These are phyloP conservation scores for Aphyosemion australe DNA, from an alignment of 2,113 vertebrate genomes.

Conservation along the genomic window DNA sequence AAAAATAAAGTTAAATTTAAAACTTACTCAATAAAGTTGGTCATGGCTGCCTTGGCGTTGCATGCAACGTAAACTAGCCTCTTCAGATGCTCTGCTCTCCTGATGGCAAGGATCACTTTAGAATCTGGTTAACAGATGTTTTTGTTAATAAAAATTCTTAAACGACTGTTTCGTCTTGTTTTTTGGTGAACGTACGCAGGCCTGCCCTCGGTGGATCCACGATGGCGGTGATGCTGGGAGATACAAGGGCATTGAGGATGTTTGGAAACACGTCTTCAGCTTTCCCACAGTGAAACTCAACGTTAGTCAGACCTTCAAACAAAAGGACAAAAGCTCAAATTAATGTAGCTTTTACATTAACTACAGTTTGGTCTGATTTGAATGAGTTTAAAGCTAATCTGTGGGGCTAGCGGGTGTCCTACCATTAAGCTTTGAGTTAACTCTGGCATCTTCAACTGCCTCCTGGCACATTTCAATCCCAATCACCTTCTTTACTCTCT, in stretches of 20 bases:
- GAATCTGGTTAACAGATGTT: constrained; percentile 80
- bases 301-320: constrained; percentile 84
- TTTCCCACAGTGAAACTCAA: constrained; percentile 92
- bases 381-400: neutral
- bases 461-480: constrained; percentile 94
- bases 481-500: constrained; percentile 94
- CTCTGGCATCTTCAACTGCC: constrained; percentile 91
- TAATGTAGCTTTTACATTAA: neutral
- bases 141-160: neutral
- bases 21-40: constrained; percentile 95
- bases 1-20: neutral
- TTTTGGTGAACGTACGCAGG: constrained; percentile 84
- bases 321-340: neutral
- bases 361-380: neutral
- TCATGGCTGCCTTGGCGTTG: constrained; percentile 94
- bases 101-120: constrained; percentile 91
- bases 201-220: constrained; percentile 94
- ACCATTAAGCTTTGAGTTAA: constrained; percentile 90
- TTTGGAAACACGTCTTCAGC: constrained; percentile 91
- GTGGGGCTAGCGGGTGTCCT: neutral
- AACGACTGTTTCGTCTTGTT: too few species aligned
- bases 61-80: constrained; percentile 93
- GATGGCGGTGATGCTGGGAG: constrained; percentile 83
- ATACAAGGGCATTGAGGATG: constrained; percentile 83
- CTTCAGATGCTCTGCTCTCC: constrained; percentile 89